A percentile compares a stretch with the other conserved stretches of the same genome.
These are phyloP conservation scores for Carollia perspicillata DNA, from an alignment of 2,113 vertebrate genomes.

Conservation along the genomic window DNA sequence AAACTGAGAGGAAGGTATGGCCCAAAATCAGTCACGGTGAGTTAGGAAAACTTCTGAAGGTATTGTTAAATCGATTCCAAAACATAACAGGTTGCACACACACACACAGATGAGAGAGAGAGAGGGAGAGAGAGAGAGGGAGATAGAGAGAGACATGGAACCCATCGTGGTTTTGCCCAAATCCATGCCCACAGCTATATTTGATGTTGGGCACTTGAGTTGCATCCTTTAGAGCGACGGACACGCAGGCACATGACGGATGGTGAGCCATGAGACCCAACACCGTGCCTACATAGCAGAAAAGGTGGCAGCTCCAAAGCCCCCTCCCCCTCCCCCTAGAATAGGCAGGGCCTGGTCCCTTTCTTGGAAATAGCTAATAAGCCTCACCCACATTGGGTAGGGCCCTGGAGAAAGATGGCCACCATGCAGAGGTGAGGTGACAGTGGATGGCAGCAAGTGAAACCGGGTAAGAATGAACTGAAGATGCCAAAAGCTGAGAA, in stretches of 20 bases:
- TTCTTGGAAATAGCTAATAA: neutral
- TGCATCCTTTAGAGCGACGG: neutral
- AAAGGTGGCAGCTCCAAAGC: neutral
- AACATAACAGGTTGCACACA: neutral
- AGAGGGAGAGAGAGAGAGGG: too few relatives aligned
- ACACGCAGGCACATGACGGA: conserved; percentile 28
- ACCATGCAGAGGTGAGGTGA: neutral
- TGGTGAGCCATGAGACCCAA: neutral
- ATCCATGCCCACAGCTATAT: neutral
- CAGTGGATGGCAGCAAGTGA: neutral
- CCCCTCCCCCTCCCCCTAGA: neutral
- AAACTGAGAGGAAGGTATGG: neutral
- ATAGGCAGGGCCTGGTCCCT: neutral
- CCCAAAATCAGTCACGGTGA: neutral
- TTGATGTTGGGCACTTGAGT: neutral
- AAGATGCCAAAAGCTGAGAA: conserved; percentile 89
- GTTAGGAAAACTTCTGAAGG: neutral
- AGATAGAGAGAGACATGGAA: neutral
- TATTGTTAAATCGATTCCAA: neutral
- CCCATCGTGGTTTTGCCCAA: neutral
- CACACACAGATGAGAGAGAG: neutral
- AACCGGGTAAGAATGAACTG: conserved; percentile 77
- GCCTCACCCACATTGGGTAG: neutral
- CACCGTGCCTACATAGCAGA: neutral
- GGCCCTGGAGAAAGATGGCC: neutral